Evolutionary conservation across 2,113 vertebrate species (phyloP).

Genomic region (Hyperopisus bebe): DNA sequence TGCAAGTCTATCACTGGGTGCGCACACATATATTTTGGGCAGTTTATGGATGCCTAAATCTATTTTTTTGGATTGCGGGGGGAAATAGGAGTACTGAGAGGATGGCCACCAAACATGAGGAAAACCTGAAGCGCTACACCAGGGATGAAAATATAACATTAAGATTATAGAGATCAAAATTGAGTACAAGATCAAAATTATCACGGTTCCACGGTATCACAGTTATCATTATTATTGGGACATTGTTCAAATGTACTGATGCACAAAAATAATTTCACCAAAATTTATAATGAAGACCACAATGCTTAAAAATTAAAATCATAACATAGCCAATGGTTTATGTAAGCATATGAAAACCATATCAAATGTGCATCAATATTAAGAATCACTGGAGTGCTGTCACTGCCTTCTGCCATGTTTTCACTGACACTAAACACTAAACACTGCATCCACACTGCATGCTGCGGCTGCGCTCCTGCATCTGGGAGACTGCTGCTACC

Average conservation of each 20-base stretch:
- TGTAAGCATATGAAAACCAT: not conserved
- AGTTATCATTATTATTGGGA: not conserved
- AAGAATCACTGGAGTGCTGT: no score
- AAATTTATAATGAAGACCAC: not conserved
- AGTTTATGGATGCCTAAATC: not conserved
- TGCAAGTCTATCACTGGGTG: not conserved
- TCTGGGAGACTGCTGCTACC: not conserved
- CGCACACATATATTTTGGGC: not conserved
- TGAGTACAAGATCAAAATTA: no score
- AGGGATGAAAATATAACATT: not conserved
- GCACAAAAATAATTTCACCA: not conserved
- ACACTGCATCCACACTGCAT: not conserved
- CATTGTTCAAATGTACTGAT: not conserved
- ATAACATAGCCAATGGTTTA: not conserved
- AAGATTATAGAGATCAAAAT: not conserved
- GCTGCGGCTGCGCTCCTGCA: not conserved
- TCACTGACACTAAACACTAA: not conserved
- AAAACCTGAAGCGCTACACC: not conserved
- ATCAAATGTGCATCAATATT: no score
- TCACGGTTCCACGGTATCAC: no score
- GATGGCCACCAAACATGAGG: not conserved
- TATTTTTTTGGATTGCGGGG: not conserved
- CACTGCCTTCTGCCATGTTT: not conserved
- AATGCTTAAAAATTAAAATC: not conserved
- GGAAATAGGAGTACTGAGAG: not conserved